A percentile compares a stretch with the other conserved stretches of the same genome.
Evolutionary conservation across 2,113 vertebrate species (phyloP).

Genomic region (Junco hyemalis): DNA sequence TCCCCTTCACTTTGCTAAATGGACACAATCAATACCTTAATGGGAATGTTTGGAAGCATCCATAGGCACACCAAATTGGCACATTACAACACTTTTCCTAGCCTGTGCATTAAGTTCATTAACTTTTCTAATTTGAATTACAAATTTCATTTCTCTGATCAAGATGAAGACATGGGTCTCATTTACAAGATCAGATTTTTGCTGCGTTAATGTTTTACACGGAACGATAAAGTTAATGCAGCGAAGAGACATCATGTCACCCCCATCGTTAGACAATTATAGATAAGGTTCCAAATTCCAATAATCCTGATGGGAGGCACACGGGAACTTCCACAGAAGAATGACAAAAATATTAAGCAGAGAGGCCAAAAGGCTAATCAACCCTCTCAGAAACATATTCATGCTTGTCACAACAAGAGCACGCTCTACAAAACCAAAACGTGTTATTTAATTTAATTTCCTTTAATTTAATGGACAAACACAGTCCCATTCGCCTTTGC

Average conservation of each 20-base stretch:
- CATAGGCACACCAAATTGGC: conserved; percentile 64
- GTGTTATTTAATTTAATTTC: conserved; percentile 35
- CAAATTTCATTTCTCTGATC: conserved; percentile 73
- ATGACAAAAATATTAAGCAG: conserved; percentile 33
- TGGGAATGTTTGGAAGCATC: conserved; percentile 68
- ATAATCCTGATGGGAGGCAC: conserved; percentile 49
- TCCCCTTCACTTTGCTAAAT: conserved; percentile 57
- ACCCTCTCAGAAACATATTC: conserved; percentile 22
- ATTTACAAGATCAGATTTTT: conserved; percentile 70
- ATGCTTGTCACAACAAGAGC: background rate
- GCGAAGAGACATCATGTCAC: conserved; percentile 45
- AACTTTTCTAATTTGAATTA: conserved; percentile 77
- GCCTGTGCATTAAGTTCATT: conserved; percentile 72
- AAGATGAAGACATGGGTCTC: conserved; percentile 62
- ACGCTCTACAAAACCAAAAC: background rate
- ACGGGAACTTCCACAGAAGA: background rate
- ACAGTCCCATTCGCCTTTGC: background rate
- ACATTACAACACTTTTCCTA: conserved; percentile 65
- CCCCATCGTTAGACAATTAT: conserved; percentile 54
- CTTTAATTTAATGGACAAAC: conserved; percentile 42
- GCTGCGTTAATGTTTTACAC: conserved; percentile 68
- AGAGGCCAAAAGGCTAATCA: conserved; percentile 26
- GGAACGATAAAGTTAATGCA: conserved; percentile 68
- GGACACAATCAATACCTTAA: conserved; percentile 74
- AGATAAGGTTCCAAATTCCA: conserved; percentile 51